Conservation (phyloP, 2,113 vertebrate genomes). For the Atlantisia rogersi region DNA sequence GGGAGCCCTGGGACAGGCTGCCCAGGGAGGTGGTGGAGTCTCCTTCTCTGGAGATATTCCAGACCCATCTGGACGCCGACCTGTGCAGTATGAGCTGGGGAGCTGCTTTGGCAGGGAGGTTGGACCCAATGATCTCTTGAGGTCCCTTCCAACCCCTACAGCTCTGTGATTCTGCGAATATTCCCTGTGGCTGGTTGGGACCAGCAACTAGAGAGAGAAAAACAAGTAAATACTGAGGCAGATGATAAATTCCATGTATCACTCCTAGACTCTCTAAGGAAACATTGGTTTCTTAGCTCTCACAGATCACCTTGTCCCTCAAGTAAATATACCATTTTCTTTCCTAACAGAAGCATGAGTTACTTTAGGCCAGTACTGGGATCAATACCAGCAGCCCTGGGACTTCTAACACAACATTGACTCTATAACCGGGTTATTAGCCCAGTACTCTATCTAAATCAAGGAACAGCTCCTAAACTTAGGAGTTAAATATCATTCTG, state of each 20-base stretch:
- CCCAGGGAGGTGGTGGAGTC: too few species aligned
- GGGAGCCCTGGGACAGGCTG: too few species aligned
- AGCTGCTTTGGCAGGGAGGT: too few species aligned
- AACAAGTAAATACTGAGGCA: background rate
- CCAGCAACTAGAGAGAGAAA: background rate
- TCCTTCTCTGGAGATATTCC: too few species aligned
- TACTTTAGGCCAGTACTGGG: background rate
- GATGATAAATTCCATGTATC: background rate
- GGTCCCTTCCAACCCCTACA: too few species aligned
- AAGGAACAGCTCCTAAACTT: background rate
- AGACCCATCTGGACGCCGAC: too few species aligned
- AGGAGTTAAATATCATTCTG: background rate
- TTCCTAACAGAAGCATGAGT: background rate
- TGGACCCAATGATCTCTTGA: too few species aligned
- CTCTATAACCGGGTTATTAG: background rate
- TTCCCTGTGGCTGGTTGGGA: background rate
- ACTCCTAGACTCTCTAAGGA: background rate
- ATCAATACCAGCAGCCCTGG: background rate
- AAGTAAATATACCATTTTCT: constrained; percentile 2
- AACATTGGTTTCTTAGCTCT: background rate
- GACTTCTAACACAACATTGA: background rate
- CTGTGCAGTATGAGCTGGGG: too few species aligned
- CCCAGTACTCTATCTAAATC: background rate
- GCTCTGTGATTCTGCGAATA: background rate
- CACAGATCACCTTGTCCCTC: background rate